Base-by-base conservation (phyloP, 2,797 vertebrate species). In the Novumbra hubbsi region DNA sequence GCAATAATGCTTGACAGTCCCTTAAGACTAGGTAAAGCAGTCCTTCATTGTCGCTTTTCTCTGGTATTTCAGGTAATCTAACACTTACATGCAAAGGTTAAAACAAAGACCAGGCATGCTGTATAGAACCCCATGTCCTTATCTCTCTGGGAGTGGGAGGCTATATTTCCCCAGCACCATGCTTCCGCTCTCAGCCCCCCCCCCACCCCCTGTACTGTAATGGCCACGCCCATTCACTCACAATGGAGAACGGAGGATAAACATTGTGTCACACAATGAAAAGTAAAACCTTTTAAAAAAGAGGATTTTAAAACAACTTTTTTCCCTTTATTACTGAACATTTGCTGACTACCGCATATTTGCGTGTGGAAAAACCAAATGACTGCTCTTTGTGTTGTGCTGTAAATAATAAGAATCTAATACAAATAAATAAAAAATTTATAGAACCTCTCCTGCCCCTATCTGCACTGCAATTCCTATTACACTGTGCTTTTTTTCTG, bases 161-260 rank as follows among this genome's bases (percentile, higher is more conserved):
- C 41, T 45, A 17, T 60, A 89, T 85, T 90, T 92, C 90, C 90
- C 89, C 87, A 68, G 78, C 71, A 73, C 81, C 81, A 72, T 78
- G 81, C 86, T 90, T 91, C 85, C 90, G 84, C 76, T 82, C 73
- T 64, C 52, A 27, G 73, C 32, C 41, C 14, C 34, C 34, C 34
- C 8, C 34, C n/a, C n/a, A n/a, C n/a, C n/a, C n/a, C n/a, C 34
- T 68, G 34, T 16, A 6, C 66, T 68, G 57, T 76, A 79, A 86
- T 87, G 76, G 79, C 45, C 70, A 81, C 6, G 72, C 32, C 68
- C 60, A 24, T 28, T 64, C 52, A 78, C 64, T 73, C 72, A 79
- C 71, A 80, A 74, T 79, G 71, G 80, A 49, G 57, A 78, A 74
- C 78, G 71, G 80, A 49, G 57, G 77, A 60, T 63, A 49, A 86